These are phyloP conservation scores for Graptemys geographica DNA, from an alignment of 2,797 vertebrate species.

Conservation along the genomic window DNA sequence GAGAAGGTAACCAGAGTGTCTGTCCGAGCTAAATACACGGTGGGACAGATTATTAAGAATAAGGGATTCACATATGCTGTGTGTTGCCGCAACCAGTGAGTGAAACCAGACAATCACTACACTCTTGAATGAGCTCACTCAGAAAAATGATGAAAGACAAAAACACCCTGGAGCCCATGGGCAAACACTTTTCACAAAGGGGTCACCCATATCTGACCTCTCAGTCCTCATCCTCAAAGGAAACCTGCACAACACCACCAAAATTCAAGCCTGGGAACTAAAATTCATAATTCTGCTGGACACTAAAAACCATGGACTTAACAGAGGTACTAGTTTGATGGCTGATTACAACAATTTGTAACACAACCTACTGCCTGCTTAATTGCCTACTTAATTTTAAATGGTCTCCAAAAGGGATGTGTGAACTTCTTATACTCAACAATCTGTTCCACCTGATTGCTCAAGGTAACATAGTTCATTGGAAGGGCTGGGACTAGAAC, in stretches of 20 bases:
- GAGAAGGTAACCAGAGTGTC: not conserved
- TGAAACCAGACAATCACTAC: not conserved
- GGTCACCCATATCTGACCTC: not conserved
- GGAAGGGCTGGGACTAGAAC: not conserved
- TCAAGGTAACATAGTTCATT: not conserved
- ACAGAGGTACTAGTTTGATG: not conserved
- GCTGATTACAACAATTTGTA: not conserved
- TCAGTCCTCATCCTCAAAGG: not conserved
- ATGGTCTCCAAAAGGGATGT: not conserved
- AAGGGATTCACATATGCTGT: not conserved
- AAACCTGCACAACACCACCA: not conserved
- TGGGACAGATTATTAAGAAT: not conserved
- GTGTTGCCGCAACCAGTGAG: not conserved
- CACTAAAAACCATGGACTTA: not conserved
- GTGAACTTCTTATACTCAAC: not conserved
- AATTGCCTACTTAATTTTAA: not conserved
- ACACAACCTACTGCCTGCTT: not conserved
- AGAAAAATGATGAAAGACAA: not conserved
- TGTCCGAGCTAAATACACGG: not conserved
- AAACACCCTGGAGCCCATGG: not conserved
- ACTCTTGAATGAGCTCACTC: not conserved
- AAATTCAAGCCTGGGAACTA: not conserved
- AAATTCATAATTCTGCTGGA: not conserved
- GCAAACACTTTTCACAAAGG: not conserved
- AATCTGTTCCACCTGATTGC: not conserved